Conservation (phyloP, 1,140 invertebrate species). For the Mamestra configurata region DNA sequence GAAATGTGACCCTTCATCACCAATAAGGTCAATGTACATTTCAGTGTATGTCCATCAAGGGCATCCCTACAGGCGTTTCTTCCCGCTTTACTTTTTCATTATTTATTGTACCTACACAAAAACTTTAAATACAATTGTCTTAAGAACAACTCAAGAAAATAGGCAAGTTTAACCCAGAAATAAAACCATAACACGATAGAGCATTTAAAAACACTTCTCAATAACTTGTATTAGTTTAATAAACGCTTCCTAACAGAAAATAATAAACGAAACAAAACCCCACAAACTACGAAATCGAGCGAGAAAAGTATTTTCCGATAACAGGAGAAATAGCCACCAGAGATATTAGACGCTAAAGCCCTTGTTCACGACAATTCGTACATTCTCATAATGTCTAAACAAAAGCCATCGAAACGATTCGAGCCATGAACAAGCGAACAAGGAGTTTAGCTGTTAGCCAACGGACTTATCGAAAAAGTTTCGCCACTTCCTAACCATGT, state of each 20-base stretch:
- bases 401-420: conserved; percentile 65
- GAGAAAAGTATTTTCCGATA: conserved; percentile 60
- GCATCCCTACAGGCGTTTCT: no score
- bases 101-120: no score
- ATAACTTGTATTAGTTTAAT: not conserved
- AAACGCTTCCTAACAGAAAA: conserved; percentile 24
- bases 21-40: no score
- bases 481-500: conserved; percentile 54
- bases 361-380: conserved; percentile 67
- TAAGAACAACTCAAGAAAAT: no score
- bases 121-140: no score
- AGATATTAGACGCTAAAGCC: conserved; percentile 64
- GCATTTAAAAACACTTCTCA: not conserved
- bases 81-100: no score
- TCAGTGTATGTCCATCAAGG: no score
- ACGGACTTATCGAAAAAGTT: conserved; percentile 66
- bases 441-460: conserved; percentile 60
- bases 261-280: conserved; percentile 40
- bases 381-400: conserved; percentile 71
- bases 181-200: no score
- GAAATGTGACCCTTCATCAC: no score
- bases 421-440: conserved; percentile 53
- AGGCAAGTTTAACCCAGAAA: no score
- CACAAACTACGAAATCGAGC: conserved; percentile 24
- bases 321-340: conserved; percentile 54